Base-by-base conservation (phyloP, 1,140 invertebrate species). In the Brachystomella parvula region DNA sequence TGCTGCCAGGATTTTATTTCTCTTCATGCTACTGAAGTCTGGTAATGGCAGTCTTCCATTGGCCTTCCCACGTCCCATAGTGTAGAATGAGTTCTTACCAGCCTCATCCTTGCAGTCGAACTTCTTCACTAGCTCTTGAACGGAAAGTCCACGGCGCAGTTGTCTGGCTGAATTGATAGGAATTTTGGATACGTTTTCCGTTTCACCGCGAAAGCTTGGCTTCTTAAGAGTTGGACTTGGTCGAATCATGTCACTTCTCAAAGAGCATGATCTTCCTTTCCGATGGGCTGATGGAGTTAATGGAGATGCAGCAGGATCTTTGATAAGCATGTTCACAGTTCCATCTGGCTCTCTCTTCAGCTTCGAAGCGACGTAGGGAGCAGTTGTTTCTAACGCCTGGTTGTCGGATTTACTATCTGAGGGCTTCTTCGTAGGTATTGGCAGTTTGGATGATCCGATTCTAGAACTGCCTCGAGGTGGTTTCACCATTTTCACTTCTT, bases 121-220 rank as follows among this genome's bases (percentile, higher is more conserved):
- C 29, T 60, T 61, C 30, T 72, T 62, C 17, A 70, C 68, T 24
- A 70, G 47, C 47, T 72, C 68, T 47, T 72, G 68, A 2, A 69
- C 68, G 1, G 68, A 69, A 9, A 72, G 33, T n/a, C 32, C 49
- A 53, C 2, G 0, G 53, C 31, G 32, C 53, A 47, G n/a, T 0
- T 28, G 47, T 30, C 24, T 39, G 53, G 19, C 21, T 57, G 28
- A 15, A 64, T 9, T 35, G 24, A 1, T 31, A 29, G 24, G 29
- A 3, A 35, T 58, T 59, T 15, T 65, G 32, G 47, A 3, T 30
- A 28, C 28, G 29, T 47, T 35, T 44, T 47, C 26, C 59, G 24
- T 39, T 12, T 47, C 24, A 3, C 44, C 26, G 15, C 19, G 19
- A 21, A 15, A 12, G 61, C 15, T 21, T 35, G 17, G 24, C 6